Percentiles rank a stretch among this genome's conserved stretches.
phyloP scores from a whole-genome alignment of 2,113 vertebrate species.

The Heliornis fulica region DNA sequence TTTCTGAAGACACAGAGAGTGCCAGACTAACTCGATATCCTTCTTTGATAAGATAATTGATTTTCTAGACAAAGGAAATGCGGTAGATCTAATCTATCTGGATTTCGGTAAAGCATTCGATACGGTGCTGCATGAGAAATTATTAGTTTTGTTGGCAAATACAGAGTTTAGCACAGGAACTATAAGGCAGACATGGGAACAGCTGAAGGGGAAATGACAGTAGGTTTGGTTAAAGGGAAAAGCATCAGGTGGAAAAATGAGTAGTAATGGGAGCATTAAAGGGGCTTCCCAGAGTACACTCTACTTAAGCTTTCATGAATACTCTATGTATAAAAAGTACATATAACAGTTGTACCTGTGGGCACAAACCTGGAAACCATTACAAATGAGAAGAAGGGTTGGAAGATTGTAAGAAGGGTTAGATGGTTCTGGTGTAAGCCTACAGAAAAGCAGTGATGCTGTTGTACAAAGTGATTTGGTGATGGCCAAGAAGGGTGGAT shows the following conservation, averaged over 20 bases:
- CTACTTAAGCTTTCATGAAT: neutral
- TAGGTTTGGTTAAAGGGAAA: neutral
- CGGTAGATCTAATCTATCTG: conserved; percentile 49
- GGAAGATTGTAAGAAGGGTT: neutral
- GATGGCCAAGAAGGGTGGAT: neutral
- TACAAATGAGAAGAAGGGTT: neutral
- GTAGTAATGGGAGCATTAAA: neutral
- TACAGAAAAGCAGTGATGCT: neutral
- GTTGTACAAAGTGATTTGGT: neutral
- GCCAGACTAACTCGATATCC: conserved; percentile 34
- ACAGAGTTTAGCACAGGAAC: neutral
- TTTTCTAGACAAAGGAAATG: conserved; percentile 53
- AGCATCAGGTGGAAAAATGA: neutral
- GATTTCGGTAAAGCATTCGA: conserved; percentile 46
- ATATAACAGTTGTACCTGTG: neutral
- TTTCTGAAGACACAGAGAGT: neutral
- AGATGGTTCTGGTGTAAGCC: neutral
- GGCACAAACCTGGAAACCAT: neutral
- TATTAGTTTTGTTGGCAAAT: neutral
- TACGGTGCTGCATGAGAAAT: neutral
- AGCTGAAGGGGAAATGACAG: neutral
- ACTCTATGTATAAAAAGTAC: neutral
- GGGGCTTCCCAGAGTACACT: neutral
- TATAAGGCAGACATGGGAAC: neutral
- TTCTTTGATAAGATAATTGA: conserved; percentile 60